Evolutionary conservation across 30 jellyfish, hydroid and myxozoan genomes (phyloP).

Genomic region (Phacellophora camtschatica): DNA sequence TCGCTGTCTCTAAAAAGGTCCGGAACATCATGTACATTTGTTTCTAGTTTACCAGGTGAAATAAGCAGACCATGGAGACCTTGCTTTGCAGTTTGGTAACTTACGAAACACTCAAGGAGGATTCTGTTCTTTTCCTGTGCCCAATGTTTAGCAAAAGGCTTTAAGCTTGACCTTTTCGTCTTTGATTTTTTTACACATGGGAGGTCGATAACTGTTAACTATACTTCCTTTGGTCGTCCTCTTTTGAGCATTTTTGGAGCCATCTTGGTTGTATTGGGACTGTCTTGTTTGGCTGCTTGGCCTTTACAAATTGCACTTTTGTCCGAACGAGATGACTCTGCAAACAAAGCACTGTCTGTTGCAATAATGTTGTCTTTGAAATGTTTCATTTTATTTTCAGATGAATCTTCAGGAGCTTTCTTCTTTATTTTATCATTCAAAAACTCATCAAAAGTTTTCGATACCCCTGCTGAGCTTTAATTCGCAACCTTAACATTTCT

Average conservation of each 20-base stretch:
- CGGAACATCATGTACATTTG: neutral
- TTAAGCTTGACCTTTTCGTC: neutral
- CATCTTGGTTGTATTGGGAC: neutral
- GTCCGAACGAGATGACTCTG: neutral
- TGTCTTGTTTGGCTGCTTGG: neutral
- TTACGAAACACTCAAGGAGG: conserved; percentile 1
- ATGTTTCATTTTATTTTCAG: neutral
- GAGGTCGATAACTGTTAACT: conserved; percentile 21
- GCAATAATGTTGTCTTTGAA: neutral
- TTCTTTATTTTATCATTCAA: neutral
- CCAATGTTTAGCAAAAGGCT: conserved; percentile 16
- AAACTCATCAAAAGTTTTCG: neutral
- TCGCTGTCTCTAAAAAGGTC: neutral
- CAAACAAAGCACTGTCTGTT: neutral
- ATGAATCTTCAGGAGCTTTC: neutral
- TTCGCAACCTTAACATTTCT: neutral
- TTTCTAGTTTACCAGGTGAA: neutral
- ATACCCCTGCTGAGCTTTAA: neutral
- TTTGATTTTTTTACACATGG: neutral
- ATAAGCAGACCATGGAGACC: neutral
- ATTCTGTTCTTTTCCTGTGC: conserved; percentile 6
- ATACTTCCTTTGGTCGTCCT: conserved; percentile 48
- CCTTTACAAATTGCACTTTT: neutral
- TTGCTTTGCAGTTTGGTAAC: neutral
- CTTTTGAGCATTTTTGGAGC: conserved; percentile 32